These are phyloP conservation scores for Phodopus roborovskii DNA, from an alignment of 2,113 vertebrate species.

Conservation along the genomic window DNA sequence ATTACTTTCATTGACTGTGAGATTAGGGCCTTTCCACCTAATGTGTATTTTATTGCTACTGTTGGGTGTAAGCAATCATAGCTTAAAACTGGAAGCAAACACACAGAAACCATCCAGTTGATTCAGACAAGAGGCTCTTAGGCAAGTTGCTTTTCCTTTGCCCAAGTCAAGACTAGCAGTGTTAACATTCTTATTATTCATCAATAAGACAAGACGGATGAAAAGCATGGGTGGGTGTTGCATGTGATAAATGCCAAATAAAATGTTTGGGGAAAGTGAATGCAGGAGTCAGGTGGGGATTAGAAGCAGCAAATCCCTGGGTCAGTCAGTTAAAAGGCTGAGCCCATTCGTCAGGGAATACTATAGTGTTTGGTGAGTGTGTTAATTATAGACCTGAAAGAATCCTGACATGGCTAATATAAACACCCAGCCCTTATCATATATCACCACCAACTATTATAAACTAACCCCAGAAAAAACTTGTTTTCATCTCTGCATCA, in stretches of 20 bases:
- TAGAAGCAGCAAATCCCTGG: conserved; percentile 53
- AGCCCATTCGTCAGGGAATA: conserved; percentile 71
- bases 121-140: conserved; percentile 81
- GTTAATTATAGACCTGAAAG: conserved; percentile 71
- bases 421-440: conserved; percentile 75
- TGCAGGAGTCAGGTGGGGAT: conserved; percentile 58
- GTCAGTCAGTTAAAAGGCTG: conserved; percentile 76
- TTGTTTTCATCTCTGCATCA: conserved; percentile 25
- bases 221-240: conserved; percentile 45
- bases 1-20: conserved; percentile 89
- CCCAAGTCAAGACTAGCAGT: conserved; percentile 81
- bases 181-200: conserved; percentile 78
- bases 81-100: conserved; percentile 91
- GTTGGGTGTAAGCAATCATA: conserved; percentile 90
- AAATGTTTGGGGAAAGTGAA: conserved; percentile 75
- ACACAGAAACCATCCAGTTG: conserved; percentile 80
- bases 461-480: conserved; percentile 69
- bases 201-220: conserved; percentile 74
- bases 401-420: conserved; percentile 76
- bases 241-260: conserved; percentile 74
- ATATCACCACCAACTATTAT: conserved; percentile 79
- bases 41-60: conserved; percentile 93
- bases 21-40: conserved; percentile 91
- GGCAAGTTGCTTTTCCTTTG: conserved; percentile 88
- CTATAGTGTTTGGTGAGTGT: conserved; percentile 68